Base-by-base conservation (phyloP, 2,888 invertebrate species). In the Molorchus minor region DNA sequence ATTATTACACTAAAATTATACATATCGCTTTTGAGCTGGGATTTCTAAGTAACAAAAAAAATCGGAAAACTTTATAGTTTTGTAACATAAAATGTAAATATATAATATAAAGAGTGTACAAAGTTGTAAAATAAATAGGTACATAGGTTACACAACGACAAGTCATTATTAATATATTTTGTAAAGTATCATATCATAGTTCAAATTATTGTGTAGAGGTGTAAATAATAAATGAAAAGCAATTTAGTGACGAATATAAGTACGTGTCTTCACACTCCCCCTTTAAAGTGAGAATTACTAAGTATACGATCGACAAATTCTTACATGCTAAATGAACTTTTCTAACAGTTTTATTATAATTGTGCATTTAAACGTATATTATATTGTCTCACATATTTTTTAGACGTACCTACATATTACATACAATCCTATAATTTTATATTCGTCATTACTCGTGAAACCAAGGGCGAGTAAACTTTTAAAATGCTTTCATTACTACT, bases 11-110 rank as follows among this genome's bases (percentile, higher is more conserved):
- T 54, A 58, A 63, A 63, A 61, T n/a, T n/a, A 81, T 79, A 80
- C 81, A 81, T 81, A 81, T 81, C 81, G 80, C 80, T 80, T 79
- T 62, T 67, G 75, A 78, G 80, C 80, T 80, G 80, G 80, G 79
- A 79, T 77, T 77, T 65, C 74, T 74, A 72, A 71, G 64, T 59
- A 61, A 58, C 58, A 35, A 58, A 52, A 55, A 35, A 44, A 52
- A 33, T 41, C 35, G 58, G 55, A 56, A 61, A 57, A 46, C 36
- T 67, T 65, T 70, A 71, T 73, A 73, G 71, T 73, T 74, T 74
- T 75, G 72, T 75, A 75, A 68, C 62, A 63, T 66, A 68, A 61
- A 57, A 56, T 73, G 73, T 73, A 73, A 54, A 72, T 73, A 69
- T 21, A 13, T 40, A n/a, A n/a, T n/a, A n/a, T n/a, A 12, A 63